These are phyloP conservation scores for Lepus europaeus DNA, from an alignment of 2,113 vertebrate species.

Conservation along the genomic window DNA sequence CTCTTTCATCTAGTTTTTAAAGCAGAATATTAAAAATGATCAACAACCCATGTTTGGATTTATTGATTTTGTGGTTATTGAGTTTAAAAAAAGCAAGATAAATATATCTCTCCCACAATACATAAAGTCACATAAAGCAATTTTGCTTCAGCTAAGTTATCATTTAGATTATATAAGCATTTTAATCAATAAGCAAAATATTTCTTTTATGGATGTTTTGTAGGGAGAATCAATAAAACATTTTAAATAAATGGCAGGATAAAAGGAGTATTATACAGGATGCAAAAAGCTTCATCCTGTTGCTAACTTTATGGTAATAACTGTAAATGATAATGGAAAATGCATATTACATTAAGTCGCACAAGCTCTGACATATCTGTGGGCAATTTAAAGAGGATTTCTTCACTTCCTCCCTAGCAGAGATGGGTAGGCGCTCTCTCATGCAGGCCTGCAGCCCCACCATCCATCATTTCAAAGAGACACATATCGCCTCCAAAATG, in stretches of 20 bases:
- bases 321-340: conserved; percentile 81
- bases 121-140: not conserved
- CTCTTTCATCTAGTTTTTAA: not conserved
- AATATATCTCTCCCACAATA: conserved; percentile 20
- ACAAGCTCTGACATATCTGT: conserved; percentile 84
- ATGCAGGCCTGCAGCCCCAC: conserved; percentile 88
- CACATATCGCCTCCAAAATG: conserved; percentile 91
- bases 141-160: conserved; percentile 67
- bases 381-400: conserved; percentile 87
- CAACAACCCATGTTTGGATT: not conserved
- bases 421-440: conserved; percentile 79
- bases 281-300: conserved; percentile 77
- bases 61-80: conserved; percentile 58
- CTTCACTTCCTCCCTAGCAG: conserved; percentile 84
- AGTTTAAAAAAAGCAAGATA: conserved; percentile 42
- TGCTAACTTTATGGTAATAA: conserved; percentile 78
- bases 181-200: conserved; percentile 75
- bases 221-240: conserved; percentile 75
- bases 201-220: conserved; percentile 63
- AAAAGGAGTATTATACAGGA: conserved; percentile 82
- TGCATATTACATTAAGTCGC: conserved; percentile 84
- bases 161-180: conserved; percentile 73
- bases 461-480: conserved; percentile 95
- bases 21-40: not conserved
- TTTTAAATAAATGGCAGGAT: conserved; percentile 74